Evolutionary conservation across 2,797 vertebrate species (phyloP), one percentile per base, ranked within the genome.

Genomic region (Lutra lutra): DNA sequence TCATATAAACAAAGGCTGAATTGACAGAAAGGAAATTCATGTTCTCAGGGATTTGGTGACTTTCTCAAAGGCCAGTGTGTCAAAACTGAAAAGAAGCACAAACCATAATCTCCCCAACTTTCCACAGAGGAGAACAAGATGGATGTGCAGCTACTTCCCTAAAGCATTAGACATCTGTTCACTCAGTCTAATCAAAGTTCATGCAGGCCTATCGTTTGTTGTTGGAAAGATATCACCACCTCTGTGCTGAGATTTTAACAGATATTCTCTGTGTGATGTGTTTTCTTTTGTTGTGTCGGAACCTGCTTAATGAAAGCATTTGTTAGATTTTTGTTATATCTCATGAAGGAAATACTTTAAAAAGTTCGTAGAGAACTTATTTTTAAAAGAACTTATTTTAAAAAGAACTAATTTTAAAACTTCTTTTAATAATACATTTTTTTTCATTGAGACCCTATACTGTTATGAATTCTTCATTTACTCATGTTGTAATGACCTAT

Each of bases 201-300:
- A 54, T 11, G 86, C 93, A 80, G 54, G n/a, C 68, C 75, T 91
- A 11, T 85, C 73, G 78, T 96, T 95, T 86, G 73, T 91, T 86
- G 84, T 40, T 89, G 83, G 38, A 75, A 86, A 97, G 91, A 97
- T 48, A 87, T 96, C 12, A 17, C 95, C 43, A 82, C 89, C 89
- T 95, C 93, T 97, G 89, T 91, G 79, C 89, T 89, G 96, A 95
- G 86, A 89, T 79, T 96, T 90, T 64, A 90, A 1, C 2, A 46
- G 88, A 94, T 78, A 70, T 25, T 70, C 58, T 95, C 90, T 75
- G 64, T 78, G 54, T 83, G 62, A 29, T 43, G 4, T 73, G 48
- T 84, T 95, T 95, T 15, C 54, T 83, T 96, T 97, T 79, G 40
- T 51, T 95, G 43, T 68, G 2, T 85, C 94, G 17, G 35, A 62